These are phyloP conservation scores for Sycophila texana DNA, from an alignment of 2,888 invertebrate genomes.

Conservation along the genomic window DNA sequence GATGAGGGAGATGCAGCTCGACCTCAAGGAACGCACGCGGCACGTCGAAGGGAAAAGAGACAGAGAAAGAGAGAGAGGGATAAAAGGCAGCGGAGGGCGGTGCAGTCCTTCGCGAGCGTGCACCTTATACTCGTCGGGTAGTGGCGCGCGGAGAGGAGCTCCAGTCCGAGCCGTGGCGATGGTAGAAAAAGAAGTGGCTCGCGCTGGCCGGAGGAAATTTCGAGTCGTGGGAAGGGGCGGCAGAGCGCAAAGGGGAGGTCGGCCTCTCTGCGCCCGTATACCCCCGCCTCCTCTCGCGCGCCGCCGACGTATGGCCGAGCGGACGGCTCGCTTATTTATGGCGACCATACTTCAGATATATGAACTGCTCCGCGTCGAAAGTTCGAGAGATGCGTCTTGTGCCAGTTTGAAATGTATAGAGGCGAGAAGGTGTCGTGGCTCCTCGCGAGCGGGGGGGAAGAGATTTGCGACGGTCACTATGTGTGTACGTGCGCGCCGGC, in stretches of 20 bases:
- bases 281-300: slow-evolving; percentile 31
- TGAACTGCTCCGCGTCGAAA: slow-evolving; percentile 76
- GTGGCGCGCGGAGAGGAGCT: background rate
- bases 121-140: slow-evolving; percentile 14
- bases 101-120: slow-evolving; percentile 20
- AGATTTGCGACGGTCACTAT: slow-evolving; percentile 73
- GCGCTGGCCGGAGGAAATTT: slow-evolving; percentile 60
- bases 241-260: slow-evolving; percentile 39
- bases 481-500: slow-evolving; percentile 26
- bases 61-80: background rate
- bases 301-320: slow-evolving; percentile 57
- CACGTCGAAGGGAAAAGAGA: background rate
- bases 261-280: slow-evolving; percentile 1
- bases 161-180: background rate
- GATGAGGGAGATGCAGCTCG: background rate
- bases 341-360: slow-evolving; percentile 76
- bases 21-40: background rate
- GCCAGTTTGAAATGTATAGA: slow-evolving; percentile 74
- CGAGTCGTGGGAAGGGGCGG: slow-evolving; percentile 54
- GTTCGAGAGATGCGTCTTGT: slow-evolving; percentile 73
- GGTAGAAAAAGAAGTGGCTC: slow-evolving; percentile 16
- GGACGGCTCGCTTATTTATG: slow-evolving; percentile 75
- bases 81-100: slow-evolving; percentile 14
- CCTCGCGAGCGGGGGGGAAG: slow-evolving; percentile 40
- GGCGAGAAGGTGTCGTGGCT: slow-evolving; percentile 60